Conservation (phyloP, 2,888 invertebrate genomes). For the Macrophya alboannulata region DNA sequence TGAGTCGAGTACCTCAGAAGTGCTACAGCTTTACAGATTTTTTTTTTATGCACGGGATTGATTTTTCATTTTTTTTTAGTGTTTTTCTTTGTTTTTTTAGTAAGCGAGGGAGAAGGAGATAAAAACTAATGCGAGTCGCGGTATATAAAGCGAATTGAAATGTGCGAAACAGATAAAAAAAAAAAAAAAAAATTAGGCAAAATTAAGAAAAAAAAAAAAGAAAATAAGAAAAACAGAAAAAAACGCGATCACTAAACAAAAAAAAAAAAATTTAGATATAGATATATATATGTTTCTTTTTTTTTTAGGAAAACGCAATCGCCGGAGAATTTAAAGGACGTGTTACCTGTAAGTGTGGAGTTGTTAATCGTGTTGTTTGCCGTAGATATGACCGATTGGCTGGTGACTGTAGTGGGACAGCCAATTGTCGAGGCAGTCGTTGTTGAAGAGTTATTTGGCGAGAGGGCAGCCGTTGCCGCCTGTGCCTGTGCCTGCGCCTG, state of each 20-base stretch:
- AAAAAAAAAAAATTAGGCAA: neutral
- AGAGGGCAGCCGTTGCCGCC: conserved; percentile 74
- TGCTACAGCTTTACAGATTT: conserved; percentile 1
- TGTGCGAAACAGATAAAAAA: neutral
- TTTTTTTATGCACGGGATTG: neutral
- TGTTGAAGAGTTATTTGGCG: conserved; percentile 77
- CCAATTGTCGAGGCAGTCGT: conserved; percentile 76
- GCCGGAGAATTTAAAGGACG: conserved; percentile 64
- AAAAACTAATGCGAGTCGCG: too few species aligned
- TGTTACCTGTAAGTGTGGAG: conserved; percentile 79
- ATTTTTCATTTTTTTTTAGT: neutral
- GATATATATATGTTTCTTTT: neutral
- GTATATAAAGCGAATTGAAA: too few species aligned
- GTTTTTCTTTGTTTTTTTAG: neutral
- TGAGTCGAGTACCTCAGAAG: neutral
- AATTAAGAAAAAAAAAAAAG: neutral
- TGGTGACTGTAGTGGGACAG: conserved; percentile 75
- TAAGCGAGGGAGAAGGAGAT: neutral
- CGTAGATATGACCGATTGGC: conserved; percentile 78
- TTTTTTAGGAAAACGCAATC: conserved; percentile 59
- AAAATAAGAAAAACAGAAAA: neutral
- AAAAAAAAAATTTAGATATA: neutral
- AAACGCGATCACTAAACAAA: neutral
- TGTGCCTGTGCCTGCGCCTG: conserved; percentile 76
- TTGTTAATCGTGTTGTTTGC: conserved; percentile 79